Evolutionary conservation across 1,140 invertebrate species (phyloP).

Genomic region (Littorina saxatilis): DNA sequence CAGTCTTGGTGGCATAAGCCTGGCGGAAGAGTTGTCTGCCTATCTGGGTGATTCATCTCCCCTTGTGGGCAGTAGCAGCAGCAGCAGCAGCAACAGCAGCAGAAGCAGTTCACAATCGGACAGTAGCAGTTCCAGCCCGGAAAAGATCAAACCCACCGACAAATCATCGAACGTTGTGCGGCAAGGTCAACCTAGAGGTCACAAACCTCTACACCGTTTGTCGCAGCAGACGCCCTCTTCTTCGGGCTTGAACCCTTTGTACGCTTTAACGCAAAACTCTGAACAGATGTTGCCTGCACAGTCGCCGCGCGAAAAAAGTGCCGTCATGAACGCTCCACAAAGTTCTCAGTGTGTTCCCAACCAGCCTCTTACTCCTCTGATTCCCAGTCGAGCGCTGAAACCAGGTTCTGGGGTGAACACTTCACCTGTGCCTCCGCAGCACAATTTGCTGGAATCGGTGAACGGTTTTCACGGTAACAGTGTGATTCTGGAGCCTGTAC

Average conservation of each 20-base stretch:
- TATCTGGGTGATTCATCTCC: neutral
- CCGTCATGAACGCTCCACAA: too few relatives aligned
- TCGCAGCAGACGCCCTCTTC: neutral
- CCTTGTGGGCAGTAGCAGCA: neutral
- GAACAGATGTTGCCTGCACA: neutral
- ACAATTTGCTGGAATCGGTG: neutral
- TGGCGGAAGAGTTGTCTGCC: constrained; percentile 32
- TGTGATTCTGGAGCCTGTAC: constrained; percentile 9
- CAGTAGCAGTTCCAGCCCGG: neutral
- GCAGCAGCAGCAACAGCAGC: too few relatives aligned
- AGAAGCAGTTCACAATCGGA: neutral
- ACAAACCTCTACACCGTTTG: too few relatives aligned
- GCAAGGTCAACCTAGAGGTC: too few relatives aligned
- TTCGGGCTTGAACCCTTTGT: neutral
- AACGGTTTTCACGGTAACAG: neutral
- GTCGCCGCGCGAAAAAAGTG: too few relatives aligned
- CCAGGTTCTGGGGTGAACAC: neutral
- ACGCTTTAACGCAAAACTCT: neutral
- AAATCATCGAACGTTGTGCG: too few relatives aligned
- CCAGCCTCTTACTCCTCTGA: too few relatives aligned
- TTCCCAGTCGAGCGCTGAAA: constrained; percentile 8
- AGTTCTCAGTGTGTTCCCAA: too few relatives aligned
- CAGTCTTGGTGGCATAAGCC: neutral
- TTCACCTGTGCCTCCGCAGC: neutral
- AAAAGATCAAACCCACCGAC: neutral